Base-by-base conservation (phyloP, 2,113 vertebrate genomes). In the Phalacrocorax pelagicus region DNA sequence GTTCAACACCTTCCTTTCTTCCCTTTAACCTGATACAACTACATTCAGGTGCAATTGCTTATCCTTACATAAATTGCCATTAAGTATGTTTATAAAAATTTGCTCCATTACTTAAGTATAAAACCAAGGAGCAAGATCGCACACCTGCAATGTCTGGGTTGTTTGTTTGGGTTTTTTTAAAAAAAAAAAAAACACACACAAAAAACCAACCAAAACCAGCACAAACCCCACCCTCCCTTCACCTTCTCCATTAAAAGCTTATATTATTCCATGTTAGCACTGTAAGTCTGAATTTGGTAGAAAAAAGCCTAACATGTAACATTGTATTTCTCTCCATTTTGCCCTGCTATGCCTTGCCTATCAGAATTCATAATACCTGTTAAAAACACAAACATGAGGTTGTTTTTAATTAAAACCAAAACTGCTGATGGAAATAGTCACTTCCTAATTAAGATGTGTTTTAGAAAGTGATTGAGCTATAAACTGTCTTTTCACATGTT, bases 401-500 rank as follows among this genome's bases (percentile, higher is more conserved):
- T 69, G 72, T 40, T 77, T 81, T 69, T 87, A 94, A 94, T 92
- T 94, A 89, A 81, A 84, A 84, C 34, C 11, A 90, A 11, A 88
- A 47, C 40, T 61, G 69, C 57, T 69, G 79, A 81, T 57, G 94
- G 69, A 92, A 94, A 94, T 90, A 94, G 86, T 73, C 63, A 80
- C 80, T 96, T 96, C 75, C 79, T 92, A 96, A 97, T 95, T 93
- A 92, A 84, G 61, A 86, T 66, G 66, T 40, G 44, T 24, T 96
- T 97, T 91, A 88, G 61, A 90, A 94, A 96, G 79, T 59, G 55
- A 96, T 67, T 95, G 88, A 95, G 94, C 61, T 88, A 88, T 93
- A 95, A 96, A 92, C 70, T 88, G n/a, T 69, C 79, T 93, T 96
- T 94, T 79, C 74, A 94, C 85, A 66, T 1, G 7, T 62, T 95